Evolutionary conservation across 2,797 vertebrate genomes (phyloP), one percentile per base, ranked within the genome.

Genomic region (Anas bernieri): DNA sequence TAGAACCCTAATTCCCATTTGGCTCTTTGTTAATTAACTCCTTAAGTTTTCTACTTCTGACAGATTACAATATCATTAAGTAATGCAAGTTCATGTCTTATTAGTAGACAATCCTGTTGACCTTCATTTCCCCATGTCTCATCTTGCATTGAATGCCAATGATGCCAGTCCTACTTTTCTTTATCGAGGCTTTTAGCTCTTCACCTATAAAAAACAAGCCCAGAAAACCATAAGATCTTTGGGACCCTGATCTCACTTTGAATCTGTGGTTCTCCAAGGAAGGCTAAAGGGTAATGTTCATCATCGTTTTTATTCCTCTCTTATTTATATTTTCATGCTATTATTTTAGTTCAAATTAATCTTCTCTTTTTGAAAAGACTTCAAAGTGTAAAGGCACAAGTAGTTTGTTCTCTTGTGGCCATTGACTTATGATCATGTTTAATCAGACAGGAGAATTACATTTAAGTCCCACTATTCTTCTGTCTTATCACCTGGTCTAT

Each of bases 21-120:
- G 35, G 74, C 74, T 90, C 61, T 80, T 88, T 92, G 46, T 85
- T 90, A 55, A 21, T 63, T 67, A 92, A 25, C 85, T 86, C 82
- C 82, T 92, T 93, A 82, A 90, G 46, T 85, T 92, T 90, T 88
- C 93, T 78, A 33, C 86, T 94, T 91, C 70, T 96, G 93, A 77
- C 83, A 92, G 89, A 90, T 94, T 95, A 90, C 93, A 92, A 95
- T 92, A 83, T 86, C 92, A 84, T 95, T 96, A 96, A 96, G 89
- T 95, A 95, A 94, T 96, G 92, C 93, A 92, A 92, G 92, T 96
- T 95, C 94, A 95, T 94, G 92, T 88, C 79, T 94, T 95, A 82
- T 93, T 94, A 92, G 94, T 39, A 93, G 92, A 77, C 93, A 96
- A 90, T 95, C 91, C 87, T 79, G 77, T 92, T 97, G 95, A 97